These are phyloP conservation scores for Acanthis flammea DNA, from an alignment of 2,797 vertebrate species.

Conservation along the genomic window DNA sequence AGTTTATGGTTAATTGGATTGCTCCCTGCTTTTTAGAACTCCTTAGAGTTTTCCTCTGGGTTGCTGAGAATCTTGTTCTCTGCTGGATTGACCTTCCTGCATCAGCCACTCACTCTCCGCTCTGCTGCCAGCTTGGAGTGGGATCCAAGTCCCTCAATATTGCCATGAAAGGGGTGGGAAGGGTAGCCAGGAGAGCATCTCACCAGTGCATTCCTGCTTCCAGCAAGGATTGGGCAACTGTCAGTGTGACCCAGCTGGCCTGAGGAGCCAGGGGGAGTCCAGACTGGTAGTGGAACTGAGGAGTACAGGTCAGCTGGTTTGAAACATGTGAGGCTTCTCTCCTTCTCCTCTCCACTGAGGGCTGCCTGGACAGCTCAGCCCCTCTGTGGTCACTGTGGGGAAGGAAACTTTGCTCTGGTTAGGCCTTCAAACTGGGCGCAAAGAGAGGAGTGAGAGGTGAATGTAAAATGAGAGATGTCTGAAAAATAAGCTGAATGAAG, in stretches of 20 bases:
- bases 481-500: conserved; percentile 20
- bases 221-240: not conserved
- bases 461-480: not conserved
- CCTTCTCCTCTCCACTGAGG: not conserved
- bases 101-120: not conserved
- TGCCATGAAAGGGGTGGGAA: not conserved
- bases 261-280: not conserved
- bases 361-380: not conserved
- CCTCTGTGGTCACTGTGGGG: not conserved
- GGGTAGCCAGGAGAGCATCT: not conserved
- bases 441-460: not conserved
- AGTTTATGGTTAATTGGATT: not conserved
- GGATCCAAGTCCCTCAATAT: not conserved
- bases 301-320: not conserved
- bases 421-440: not conserved
- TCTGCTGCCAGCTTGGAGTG: not conserved
- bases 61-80: not conserved
- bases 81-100: not conserved
- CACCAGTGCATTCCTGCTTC: not conserved
- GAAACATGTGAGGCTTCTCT: not conserved
- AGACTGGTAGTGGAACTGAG: not conserved
- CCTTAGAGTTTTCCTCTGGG: not conserved
- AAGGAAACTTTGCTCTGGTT: not conserved
- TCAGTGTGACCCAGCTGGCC: not conserved
- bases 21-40: not conserved